These are phyloP conservation scores for Rhagium mordax DNA, from an alignment of 2,888 invertebrate genomes.

Conservation along the genomic window DNA sequence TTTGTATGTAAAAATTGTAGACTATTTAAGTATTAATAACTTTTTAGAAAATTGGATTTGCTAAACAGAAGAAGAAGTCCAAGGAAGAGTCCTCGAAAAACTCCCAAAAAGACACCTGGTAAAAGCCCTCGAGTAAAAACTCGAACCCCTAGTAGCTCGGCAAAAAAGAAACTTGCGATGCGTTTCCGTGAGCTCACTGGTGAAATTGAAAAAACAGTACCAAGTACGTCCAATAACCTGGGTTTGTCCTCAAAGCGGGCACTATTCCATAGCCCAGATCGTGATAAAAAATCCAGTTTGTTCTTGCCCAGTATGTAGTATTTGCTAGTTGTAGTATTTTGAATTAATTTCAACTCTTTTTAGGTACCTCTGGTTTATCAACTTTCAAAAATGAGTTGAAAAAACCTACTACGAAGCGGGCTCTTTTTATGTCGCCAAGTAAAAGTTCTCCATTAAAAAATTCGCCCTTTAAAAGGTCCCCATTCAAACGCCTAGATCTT, in stretches of 20 bases:
- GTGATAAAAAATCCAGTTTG: constrained; percentile 50
- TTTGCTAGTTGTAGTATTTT: neutral
- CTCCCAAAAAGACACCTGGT: constrained; percentile 70
- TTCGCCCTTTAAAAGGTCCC: constrained; percentile 72
- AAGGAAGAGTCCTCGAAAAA: constrained; percentile 62
- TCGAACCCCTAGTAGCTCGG: constrained; percentile 76
- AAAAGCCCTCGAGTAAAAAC: constrained; percentile 72
- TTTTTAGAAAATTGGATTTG: constrained; percentile 67
- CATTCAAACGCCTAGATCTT: constrained; percentile 51
- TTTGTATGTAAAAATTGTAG: neutral
- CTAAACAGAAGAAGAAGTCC: constrained; percentile 66
- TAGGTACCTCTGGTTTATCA: constrained; percentile 49
- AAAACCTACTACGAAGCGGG: constrained; percentile 48
- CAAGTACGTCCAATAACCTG: constrained; percentile 46
- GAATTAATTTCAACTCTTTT: constrained; percentile 20
- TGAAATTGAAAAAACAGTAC: constrained; percentile 53
- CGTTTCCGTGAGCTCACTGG: constrained; percentile 60
- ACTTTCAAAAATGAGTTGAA: constrained; percentile 37
- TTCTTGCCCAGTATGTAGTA: constrained; percentile 53
- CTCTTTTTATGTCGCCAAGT: constrained; percentile 58
- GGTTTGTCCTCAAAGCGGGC: constrained; percentile 75
- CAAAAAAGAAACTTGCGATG: constrained; percentile 73
- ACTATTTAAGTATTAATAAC: too few relatives aligned
- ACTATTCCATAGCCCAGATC: constrained; percentile 81
- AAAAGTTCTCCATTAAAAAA: constrained; percentile 72